A percentile compares a stretch with the other conserved stretches of the same genome.
Evolutionary conservation across 2,888 invertebrate species (phyloP).

Genomic region (Monoplex corrugatus): DNA sequence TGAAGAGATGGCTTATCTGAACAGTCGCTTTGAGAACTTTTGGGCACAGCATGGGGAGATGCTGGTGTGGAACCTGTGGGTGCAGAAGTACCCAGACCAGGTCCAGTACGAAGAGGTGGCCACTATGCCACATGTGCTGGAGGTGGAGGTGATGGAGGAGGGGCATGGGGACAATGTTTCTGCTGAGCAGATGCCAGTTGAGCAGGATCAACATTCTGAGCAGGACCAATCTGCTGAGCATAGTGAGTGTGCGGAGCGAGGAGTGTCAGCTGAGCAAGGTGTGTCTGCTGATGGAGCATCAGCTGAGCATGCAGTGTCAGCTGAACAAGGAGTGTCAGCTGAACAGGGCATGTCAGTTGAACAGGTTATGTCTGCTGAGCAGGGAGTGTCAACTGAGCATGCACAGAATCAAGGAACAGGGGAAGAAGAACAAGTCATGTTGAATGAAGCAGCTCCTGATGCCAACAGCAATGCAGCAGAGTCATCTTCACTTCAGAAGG

Average conservation of each 20-base stretch:
- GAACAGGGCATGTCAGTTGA: neutral
- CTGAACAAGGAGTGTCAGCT: neutral
- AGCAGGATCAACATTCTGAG: neutral
- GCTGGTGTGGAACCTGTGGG: slow-evolving; percentile 77
- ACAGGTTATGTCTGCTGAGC: neutral
- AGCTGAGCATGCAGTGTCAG: neutral
- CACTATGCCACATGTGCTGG: slow-evolving; percentile 65
- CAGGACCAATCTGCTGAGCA: neutral
- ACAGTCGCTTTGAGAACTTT: slow-evolving; percentile 57
- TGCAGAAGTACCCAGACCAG: slow-evolving; percentile 77
- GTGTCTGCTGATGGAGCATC: neutral
- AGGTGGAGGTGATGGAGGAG: slow-evolving; percentile 65
- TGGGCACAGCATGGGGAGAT: slow-evolving; percentile 77
- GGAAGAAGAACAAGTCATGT: neutral
- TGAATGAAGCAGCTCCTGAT: neutral
- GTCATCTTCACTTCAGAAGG: neutral
- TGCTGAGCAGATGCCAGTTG: neutral
- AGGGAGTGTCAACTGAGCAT: neutral
- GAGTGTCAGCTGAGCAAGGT: neutral
- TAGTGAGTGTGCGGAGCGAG: neutral
- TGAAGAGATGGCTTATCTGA: neutral
- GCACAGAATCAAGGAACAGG: neutral
- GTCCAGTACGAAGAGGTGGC: slow-evolving; percentile 63
- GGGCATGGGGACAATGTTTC: neutral
- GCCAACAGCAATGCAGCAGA: neutral